Evolutionary conservation across 1,140 invertebrate genomes (phyloP).

Genomic region (Diplogasteroides magnus): DNA sequence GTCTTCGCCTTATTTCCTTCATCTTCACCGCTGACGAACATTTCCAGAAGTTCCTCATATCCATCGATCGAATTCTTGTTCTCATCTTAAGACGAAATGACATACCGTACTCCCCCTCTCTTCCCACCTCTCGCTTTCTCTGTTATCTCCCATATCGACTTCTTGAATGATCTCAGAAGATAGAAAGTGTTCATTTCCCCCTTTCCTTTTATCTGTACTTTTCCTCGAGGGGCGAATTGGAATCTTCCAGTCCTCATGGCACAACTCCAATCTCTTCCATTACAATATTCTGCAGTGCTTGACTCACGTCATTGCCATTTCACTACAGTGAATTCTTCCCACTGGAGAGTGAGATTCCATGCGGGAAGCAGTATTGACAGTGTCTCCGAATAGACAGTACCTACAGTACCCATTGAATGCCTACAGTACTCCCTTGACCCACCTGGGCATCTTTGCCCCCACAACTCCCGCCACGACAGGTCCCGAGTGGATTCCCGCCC

Average conservation of each 20-base stretch:
- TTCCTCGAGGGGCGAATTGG: slow-evolving; percentile 49
- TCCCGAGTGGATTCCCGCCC: slow-evolving; percentile 49
- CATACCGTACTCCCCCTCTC: slow-evolving; percentile 8
- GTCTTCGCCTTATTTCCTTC: not conserved
- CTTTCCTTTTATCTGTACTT: slow-evolving; percentile 53
- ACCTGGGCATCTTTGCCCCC: slow-evolving; percentile 60
- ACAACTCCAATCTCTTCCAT: slow-evolving; percentile 19
- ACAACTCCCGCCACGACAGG: slow-evolving; percentile 60
- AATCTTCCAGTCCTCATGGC: slow-evolving; percentile 48
- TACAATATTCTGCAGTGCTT: not conserved
- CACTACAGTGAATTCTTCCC: slow-evolving; percentile 51
- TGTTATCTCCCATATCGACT: slow-evolving; percentile 54
- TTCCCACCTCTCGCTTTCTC: slow-evolving; percentile 35
- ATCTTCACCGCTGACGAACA: slow-evolving; percentile 32
- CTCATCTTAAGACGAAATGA: slow-evolving; percentile 45
- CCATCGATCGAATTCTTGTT: slow-evolving; percentile 50
- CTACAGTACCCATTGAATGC: slow-evolving; percentile 50
- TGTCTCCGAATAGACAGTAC: slow-evolving; percentile 71
- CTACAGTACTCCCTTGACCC: not conserved
- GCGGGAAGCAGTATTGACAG: slow-evolving; percentile 60
- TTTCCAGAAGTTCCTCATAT: slow-evolving; percentile 44
- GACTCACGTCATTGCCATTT: slow-evolving; percentile 34
- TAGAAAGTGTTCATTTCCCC: slow-evolving; percentile 52
- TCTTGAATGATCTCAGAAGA: slow-evolving; percentile 40
- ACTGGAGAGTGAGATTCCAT: slow-evolving; percentile 52